Evolutionary conservation across 2,888 invertebrate species (phyloP).

Genomic region (Amphipyra berbera): DNA sequence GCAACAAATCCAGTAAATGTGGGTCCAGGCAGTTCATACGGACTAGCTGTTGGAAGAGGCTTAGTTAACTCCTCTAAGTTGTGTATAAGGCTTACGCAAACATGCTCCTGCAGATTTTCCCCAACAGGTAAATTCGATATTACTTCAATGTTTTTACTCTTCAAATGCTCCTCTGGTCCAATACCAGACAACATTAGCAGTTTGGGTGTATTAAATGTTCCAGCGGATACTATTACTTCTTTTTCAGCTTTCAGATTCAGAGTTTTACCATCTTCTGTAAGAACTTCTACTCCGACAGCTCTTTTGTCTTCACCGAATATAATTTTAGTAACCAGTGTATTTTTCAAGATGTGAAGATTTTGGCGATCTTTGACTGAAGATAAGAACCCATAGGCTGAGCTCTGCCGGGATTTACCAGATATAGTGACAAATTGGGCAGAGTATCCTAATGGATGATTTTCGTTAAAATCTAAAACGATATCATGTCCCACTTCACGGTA

Average conservation of each 20-base stretch:
- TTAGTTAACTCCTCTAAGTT: constrained; percentile 73
- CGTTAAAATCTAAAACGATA: constrained; percentile 64
- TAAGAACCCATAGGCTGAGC: constrained; percentile 78
- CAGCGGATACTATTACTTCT: constrained; percentile 69
- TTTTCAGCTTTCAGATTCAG: constrained; percentile 57
- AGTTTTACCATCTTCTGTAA: constrained; percentile 47
- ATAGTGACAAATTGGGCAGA: constrained; percentile 52
- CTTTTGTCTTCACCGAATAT: constrained; percentile 54
- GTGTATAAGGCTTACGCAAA: constrained; percentile 44
- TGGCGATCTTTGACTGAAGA: constrained; percentile 57
- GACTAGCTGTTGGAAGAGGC: constrained; percentile 64
- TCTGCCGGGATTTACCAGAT: constrained; percentile 74
- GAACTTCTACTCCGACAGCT: constrained; percentile 59
- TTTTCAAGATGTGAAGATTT: constrained; percentile 65
- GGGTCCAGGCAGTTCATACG: constrained; percentile 48
- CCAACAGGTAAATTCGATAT: constrained; percentile 69
- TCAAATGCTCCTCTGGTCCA: constrained; percentile 66
- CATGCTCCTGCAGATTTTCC: constrained; percentile 68
- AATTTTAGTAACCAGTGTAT: constrained; percentile 62
- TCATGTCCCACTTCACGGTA: constrained; percentile 76
- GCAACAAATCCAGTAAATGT: constrained; percentile 59
- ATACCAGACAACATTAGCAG: constrained; percentile 71
- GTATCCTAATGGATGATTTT: constrained; percentile 70
- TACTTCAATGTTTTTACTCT: constrained; percentile 61
- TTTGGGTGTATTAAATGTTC: constrained; percentile 66